Conservation (phyloP, 2,113 vertebrate genomes). For the Phyllopteryx taeniolatus region DNA sequence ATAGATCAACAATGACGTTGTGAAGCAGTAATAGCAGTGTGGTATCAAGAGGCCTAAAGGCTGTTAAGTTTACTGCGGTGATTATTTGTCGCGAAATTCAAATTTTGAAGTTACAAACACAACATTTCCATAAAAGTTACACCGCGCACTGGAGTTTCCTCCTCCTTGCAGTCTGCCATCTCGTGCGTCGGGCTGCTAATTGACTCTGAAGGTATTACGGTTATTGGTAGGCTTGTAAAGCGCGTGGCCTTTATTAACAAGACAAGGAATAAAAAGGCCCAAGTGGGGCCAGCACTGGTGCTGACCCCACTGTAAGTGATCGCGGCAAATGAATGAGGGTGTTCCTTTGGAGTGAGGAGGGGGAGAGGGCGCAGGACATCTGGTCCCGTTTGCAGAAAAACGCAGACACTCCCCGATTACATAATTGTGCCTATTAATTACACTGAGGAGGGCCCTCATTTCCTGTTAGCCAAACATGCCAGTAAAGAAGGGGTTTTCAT, state of each 20-base stretch:
- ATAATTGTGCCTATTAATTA: slow-evolving; percentile 76
- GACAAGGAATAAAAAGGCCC: slow-evolving; percentile 61
- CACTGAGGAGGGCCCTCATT: slow-evolving; percentile 45
- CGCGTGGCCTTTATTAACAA: slow-evolving; percentile 75
- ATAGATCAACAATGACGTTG: too few relatives aligned
- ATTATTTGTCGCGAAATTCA: neutral
- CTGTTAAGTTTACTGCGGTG: too few relatives aligned
- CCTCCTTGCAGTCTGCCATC: slow-evolving; percentile 21
- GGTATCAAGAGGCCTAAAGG: neutral
- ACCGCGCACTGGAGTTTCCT: slow-evolving; percentile 7
- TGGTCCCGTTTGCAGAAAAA: slow-evolving; percentile 61
- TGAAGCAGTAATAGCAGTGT: too few relatives aligned
- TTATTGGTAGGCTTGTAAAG: slow-evolving; percentile 74
- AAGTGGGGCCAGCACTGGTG: slow-evolving; percentile 39
- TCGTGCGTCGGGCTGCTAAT: slow-evolving; percentile 61
- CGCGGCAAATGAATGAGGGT: slow-evolving; percentile 12
- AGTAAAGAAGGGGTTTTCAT: slow-evolving; percentile 42
- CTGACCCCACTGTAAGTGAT: slow-evolving; percentile 61
- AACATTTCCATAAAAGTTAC: neutral
- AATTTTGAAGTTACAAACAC: neutral
- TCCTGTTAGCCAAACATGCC: slow-evolving; percentile 54
- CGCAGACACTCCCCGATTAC: slow-evolving; percentile 65
- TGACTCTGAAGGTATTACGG: slow-evolving; percentile 70
- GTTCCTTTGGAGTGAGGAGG: neutral
- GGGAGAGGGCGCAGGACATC: slow-evolving; percentile 47